Evolutionary conservation across 2,797 vertebrate species (phyloP).

Genomic region (Orientallactaga sibirica): DNA sequence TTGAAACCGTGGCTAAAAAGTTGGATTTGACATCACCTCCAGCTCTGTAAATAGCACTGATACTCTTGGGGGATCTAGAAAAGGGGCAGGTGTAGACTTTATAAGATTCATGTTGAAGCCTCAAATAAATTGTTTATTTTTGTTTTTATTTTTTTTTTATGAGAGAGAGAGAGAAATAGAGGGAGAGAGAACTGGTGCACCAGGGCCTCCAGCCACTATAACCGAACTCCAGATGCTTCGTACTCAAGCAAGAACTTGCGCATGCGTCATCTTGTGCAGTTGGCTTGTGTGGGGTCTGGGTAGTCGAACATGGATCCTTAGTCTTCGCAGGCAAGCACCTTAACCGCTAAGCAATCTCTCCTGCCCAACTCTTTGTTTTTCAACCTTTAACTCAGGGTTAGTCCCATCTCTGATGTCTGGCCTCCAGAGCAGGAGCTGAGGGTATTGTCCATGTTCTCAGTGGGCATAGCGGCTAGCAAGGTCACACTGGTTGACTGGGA

Average conservation of each 20-base stretch:
- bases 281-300: no score
- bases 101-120: neutral
- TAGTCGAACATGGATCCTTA: no score
- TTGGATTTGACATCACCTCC: conserved; percentile 37
- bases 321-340: no score
- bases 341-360: no score
- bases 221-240: no score
- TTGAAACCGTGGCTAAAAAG: conserved; percentile 52
- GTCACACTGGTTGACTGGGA: neutral
- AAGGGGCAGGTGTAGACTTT: neutral
- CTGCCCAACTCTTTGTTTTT: neutral
- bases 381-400: neutral
- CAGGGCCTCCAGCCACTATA: no score
- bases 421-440: neutral
- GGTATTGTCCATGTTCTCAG: neutral
- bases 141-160: no score
- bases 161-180: no score
- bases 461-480: neutral
- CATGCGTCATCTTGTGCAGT: no score
- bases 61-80: neutral
- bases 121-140: neutral
- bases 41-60: neutral
- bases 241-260: no score
- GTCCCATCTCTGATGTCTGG: neutral
- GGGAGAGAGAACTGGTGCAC: no score